Base-by-base conservation (phyloP, 2,888 invertebrate species). In the Herminia tarsipennalis region DNA sequence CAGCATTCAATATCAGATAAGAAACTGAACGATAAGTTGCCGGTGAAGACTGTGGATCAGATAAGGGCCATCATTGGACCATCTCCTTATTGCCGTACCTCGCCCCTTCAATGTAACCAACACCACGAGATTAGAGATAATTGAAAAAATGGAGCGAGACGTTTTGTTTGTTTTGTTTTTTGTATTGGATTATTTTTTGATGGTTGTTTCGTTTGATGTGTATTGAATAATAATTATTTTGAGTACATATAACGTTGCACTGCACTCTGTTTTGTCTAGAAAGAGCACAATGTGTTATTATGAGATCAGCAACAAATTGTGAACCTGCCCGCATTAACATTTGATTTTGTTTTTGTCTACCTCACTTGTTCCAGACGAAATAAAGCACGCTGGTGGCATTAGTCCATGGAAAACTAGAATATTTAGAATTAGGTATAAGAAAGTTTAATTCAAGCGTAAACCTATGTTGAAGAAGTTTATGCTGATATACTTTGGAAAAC, bases 81-180 rank as follows among this genome's bases (percentile, higher is more conserved):
- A 54, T 60, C 60, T 67, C 57, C 58, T 61, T 56, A 44, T 52
- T 56, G 54, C 56, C 58, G 36, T 53, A 49, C 59, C 48, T 63
- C 66, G 64, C 62, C 66, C 69, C 60, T 50, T 66, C 61, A 68
- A 57, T 77, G 85, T 78, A 84, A 86, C 83, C 65, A 78, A 84
- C 81, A 85, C 86, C 83, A 66, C 58, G 54, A 78, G 83, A 84
- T 82, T 64, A 29, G 18, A 81, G 81, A 83, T 83, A 81, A 81
- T 70, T 63, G 56, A 60, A 66, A 66, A 75, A 75, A 73, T 60
- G 56, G 55, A 56, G 45, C 61, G 56, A 66, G 70, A 58, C 66
- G 68, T 71, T 67, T 62, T 61, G 60, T 72, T 72, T 69, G 60
- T 74, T 66, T 64, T 65, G 45, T 64, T 67, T 66, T 56, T 45